A percentile compares a stretch with the other conserved stretches of the same genome.
Conservation (phyloP, 2,888 invertebrate genomes). For the Eilema depressum region DNA sequence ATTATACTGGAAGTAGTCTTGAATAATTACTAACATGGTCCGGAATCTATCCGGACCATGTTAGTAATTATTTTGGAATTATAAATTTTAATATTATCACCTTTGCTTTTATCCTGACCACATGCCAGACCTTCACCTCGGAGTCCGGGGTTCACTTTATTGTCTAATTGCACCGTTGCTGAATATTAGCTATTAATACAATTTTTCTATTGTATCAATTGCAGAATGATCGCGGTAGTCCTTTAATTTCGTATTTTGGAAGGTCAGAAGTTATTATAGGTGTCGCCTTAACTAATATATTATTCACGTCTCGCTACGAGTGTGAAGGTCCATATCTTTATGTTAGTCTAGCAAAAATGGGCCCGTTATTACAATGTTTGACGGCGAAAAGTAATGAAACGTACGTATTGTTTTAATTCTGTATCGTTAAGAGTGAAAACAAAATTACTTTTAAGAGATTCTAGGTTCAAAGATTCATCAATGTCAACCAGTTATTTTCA, state of each 20-base stretch:
- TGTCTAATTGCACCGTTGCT: no score
- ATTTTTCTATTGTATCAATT: conserved; percentile 11
- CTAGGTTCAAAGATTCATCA: background rate
- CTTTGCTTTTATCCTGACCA: no score
- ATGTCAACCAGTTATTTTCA: background rate
- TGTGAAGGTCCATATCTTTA: conserved; percentile 61
- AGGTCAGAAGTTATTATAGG: conserved; percentile 55
- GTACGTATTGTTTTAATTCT: conserved; percentile 26
- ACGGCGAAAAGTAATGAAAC: conserved; percentile 12
- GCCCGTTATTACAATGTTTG: conserved; percentile 43
- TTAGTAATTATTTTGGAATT: no score
- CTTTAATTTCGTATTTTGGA: conserved; percentile 56
- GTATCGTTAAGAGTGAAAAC: background rate
- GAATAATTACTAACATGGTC: no score
- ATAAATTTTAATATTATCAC: no score
- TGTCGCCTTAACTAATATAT: conserved; percentile 51
- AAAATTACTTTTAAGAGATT: background rate
- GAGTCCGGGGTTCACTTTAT: no score
- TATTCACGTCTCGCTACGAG: conserved; percentile 35
- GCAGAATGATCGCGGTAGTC: conserved; percentile 67
- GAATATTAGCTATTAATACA: no score
- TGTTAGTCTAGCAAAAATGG: conserved; percentile 54
- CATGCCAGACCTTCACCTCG: no score
- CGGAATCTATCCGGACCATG: no score
- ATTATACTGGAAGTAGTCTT: no score